phyloP scores from a whole-genome alignment of 2,888 invertebrate species.

The Plebejus melissa region DNA sequence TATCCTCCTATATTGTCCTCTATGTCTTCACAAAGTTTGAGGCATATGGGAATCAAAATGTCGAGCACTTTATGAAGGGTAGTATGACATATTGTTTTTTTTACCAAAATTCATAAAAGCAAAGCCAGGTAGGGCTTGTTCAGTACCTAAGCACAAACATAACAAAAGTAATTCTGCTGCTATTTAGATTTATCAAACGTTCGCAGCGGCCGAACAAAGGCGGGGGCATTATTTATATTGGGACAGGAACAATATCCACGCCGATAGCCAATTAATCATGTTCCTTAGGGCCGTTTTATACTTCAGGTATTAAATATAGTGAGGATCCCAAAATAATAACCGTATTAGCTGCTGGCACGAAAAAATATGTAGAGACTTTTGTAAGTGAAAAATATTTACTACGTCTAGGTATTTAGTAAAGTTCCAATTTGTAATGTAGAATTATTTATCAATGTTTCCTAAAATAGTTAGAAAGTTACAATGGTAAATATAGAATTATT shows the following conservation, averaged over 20 bases:
- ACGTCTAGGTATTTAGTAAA: not conserved
- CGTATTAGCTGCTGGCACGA: not conserved
- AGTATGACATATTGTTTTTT: not conserved
- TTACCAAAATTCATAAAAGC: not conserved
- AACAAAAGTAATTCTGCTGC: not conserved
- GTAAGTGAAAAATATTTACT: not conserved
- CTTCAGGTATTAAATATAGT: slow-evolving; percentile 34
- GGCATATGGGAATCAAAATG: no score
- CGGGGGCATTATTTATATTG: slow-evolving; percentile 62
- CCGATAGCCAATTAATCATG: slow-evolving; percentile 64
- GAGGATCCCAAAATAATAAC: not conserved
- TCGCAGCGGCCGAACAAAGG: slow-evolving; percentile 58
- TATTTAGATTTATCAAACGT: slow-evolving; percentile 56
- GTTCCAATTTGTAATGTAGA: not conserved
- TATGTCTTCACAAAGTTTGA: no score
- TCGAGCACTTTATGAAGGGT: no score
- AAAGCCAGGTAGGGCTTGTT: not conserved
- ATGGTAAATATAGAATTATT: not conserved
- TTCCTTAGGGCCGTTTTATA: slow-evolving; percentile 51
- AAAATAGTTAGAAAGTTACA: not conserved
- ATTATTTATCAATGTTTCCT: not conserved
- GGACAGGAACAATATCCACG: slow-evolving; percentile 58
- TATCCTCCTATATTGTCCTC: not conserved
- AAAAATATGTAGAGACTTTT: not conserved
- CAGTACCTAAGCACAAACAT: not conserved